phyloP scores from a whole-genome alignment of 2,797 vertebrate species.

The Pseudomugil tenellus region DNA sequence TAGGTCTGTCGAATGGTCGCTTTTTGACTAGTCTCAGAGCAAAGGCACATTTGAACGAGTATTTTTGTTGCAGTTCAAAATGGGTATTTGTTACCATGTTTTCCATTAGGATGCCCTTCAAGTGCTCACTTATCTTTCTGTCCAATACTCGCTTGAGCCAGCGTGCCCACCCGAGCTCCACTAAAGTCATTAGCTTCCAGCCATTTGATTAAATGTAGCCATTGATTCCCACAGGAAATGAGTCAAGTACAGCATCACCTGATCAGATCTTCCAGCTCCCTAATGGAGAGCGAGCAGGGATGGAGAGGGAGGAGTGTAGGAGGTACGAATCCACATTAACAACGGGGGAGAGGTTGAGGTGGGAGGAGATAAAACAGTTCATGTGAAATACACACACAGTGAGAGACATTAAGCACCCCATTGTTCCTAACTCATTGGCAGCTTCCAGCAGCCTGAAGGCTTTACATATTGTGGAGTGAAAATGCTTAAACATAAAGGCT shows the following conservation, averaged over 20 bases:
- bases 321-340: constrained; percentile 50
- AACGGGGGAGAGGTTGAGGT: constrained; percentile 32
- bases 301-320: constrained; percentile 35
- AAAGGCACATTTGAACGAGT: background rate
- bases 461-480: constrained; percentile 33
- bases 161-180: constrained; percentile 18
- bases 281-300: constrained; percentile 40
- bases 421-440: constrained; percentile 49
- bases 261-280: constrained; percentile 58
- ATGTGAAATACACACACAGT: constrained; percentile 45
- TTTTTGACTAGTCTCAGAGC: background rate
- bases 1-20: background rate
- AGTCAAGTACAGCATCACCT: constrained; percentile 58
- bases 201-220: constrained; percentile 68
- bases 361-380: constrained; percentile 51
- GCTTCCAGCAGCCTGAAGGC: constrained; percentile 46
- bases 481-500: constrained; percentile 34
- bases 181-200: constrained; percentile 51
- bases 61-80: background rate
- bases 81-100: background rate
- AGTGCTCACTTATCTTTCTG: constrained; percentile 43
- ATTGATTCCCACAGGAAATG: constrained; percentile 70
- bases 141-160: constrained; percentile 46
- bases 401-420: constrained; percentile 25
- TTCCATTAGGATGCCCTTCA: constrained; percentile 20